phyloP scores from a whole-genome alignment of 1,140 invertebrate species.

The Cotesia glomerata region DNA sequence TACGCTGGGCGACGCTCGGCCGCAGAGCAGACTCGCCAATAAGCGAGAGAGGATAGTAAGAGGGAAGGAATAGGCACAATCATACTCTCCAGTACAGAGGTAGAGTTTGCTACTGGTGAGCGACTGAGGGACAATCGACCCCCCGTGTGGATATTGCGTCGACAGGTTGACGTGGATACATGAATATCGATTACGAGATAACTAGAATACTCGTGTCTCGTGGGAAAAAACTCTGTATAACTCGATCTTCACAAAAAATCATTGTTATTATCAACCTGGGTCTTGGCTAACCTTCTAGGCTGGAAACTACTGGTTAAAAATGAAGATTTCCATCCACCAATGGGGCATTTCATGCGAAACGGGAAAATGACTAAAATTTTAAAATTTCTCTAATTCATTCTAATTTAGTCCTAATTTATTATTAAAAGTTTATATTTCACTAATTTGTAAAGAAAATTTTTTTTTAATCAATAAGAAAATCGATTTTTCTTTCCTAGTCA shows the following conservation, averaged over 20 bases:
- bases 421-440: no score
- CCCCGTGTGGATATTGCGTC: constrained; percentile 7
- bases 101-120: background rate
- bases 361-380: no score
- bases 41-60: background rate
- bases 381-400: no score
- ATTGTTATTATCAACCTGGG: background rate
- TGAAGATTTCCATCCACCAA: no score
- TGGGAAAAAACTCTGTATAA: background rate
- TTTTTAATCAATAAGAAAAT: no score
- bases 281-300: no score
- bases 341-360: no score
- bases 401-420: no score
- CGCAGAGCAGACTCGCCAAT: background rate
- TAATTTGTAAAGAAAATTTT: no score
- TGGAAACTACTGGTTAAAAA: no score
- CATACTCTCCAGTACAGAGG: no score
- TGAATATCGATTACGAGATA: constrained; percentile 19
- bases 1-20: constrained; percentile 1
- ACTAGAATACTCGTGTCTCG: constrained; percentile 10
- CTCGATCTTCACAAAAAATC: background rate
- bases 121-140: background rate
- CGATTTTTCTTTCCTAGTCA: no score
- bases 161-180: constrained; percentile 17
- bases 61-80: background rate